These are phyloP conservation scores for Melanostigma gelatinosum DNA, from an alignment of 2,113 vertebrate species.

Conservation along the genomic window DNA sequence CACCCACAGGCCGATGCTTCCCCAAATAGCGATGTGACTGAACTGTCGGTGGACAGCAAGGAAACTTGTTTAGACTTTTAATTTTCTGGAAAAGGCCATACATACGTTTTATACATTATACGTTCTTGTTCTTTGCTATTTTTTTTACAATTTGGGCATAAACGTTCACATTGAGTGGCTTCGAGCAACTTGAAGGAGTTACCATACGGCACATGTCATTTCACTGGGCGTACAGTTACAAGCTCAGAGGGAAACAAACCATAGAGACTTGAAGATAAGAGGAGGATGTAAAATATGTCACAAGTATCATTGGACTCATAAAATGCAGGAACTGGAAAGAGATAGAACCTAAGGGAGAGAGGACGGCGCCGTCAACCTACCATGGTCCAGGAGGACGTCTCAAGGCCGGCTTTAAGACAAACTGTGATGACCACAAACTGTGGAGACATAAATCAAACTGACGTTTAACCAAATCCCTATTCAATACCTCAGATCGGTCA, in stretches of 20 bases:
- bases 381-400: conserved; percentile 98
- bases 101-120: background rate
- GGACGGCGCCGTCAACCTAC: conserved; percentile 78
- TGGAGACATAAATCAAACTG: conserved; percentile 59
- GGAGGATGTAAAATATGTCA: conserved; percentile 48
- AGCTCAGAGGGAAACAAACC: conserved; percentile 23
- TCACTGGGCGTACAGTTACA: conserved; percentile 39
- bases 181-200: background rate
- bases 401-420: conserved; percentile 97
- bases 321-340: conserved; percentile 46
- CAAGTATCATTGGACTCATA: conserved; percentile 36
- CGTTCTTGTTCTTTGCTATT: background rate
- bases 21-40: conserved; percentile 98
- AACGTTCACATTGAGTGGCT: background rate
- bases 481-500: background rate
- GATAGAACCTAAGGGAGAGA: conserved; percentile 32
- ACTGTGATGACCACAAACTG: conserved; percentile 99
- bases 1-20: conserved; percentile 96
- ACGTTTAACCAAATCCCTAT: conserved; percentile 22
- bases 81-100: background rate
- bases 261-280: conserved; percentile 39
- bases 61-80: background rate
- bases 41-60: conserved; percentile 84
- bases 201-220: conserved; percentile 14
- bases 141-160: background rate